Evolutionary conservation across 2,797 vertebrate genomes (phyloP).

Genomic region (Argentina silus): DNA sequence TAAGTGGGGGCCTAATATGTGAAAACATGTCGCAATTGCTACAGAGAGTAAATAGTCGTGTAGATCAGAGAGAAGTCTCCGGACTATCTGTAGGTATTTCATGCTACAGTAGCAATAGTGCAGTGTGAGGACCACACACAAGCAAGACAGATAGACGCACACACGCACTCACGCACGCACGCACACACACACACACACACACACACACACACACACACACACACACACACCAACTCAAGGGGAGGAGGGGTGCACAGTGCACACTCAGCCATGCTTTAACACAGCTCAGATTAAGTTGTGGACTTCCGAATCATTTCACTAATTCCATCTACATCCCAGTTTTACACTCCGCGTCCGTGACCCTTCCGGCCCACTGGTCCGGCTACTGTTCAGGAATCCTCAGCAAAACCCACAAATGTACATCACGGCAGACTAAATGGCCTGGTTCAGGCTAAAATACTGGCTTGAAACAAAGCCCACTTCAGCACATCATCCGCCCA

Average conservation of each 20-base stretch:
- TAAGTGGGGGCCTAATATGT: slow-evolving; percentile 12
- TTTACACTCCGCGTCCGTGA: slow-evolving; percentile 33
- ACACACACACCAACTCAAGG: slow-evolving; percentile 9
- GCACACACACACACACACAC: slow-evolving; percentile 12
- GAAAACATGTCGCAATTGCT: slow-evolving; percentile 20
- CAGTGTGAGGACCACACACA: not conserved
- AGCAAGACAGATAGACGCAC: too few species aligned
- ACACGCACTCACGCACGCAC: slow-evolving; percentile 12
- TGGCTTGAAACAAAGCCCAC: slow-evolving; percentile 8
- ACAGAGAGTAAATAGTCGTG: slow-evolving; percentile 11
- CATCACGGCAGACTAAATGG: slow-evolving; percentile 37
- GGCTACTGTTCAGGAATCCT: slow-evolving; percentile 24
- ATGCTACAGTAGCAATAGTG: too few species aligned
- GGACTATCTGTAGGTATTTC: too few species aligned
- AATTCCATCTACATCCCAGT: slow-evolving; percentile 28
- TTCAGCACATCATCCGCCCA: slow-evolving; percentile 12
- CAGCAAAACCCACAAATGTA: slow-evolving; percentile 44
- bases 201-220: not conserved
- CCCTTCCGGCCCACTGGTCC: slow-evolving; percentile 47
- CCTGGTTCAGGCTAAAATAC: not conserved
- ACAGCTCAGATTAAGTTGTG: slow-evolving; percentile 25
- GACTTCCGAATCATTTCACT: slow-evolving; percentile 36
- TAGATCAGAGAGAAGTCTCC: slow-evolving; percentile 15
- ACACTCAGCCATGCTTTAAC: slow-evolving; percentile 10
- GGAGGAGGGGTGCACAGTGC: slow-evolving; percentile 4